Base-by-base conservation (phyloP, 1,140 invertebrate species). In the Geopemphigus sp. region DNA sequence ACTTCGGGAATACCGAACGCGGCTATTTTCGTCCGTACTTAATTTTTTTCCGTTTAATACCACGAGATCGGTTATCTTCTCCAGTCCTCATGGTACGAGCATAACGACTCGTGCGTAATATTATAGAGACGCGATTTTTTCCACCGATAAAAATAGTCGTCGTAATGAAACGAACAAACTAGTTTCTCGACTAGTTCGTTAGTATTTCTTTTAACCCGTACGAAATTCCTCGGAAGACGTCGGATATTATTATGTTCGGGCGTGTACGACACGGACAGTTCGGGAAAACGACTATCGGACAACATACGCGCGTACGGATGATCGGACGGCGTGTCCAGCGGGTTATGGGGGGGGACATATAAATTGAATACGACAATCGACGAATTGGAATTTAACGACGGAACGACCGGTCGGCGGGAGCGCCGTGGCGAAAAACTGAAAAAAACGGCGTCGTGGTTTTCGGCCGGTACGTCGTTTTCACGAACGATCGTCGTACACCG, bases 101-200 rank as follows among this genome's bases (percentile, higher is more conserved):
- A n/a, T 14, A 22, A 66, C 32, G 32, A 45, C 11, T 10, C 47
- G 1, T 50, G 12, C n/a, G n/a, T 50, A 12, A 12, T 50, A 50
- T 50, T 50, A 68, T 68, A 68, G 24, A 29, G 17, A 72, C 2
- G 15, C 26, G 68, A 72, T 72, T 72, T 54, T 54, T 29, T 29
- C 15, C 15, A 19, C 24, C 29, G 68, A 72, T 72, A 72, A 72
- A 3, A 50, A 72, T 72, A 2, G 29, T 72, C 68, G 17, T 29
- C 17, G 19, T 29, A 54, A 29, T n/a, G 50, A 72, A 72, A 63
- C 26, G 24, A 68, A 47, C 22, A 68, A 68, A 68, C 66, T 68
- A 68, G 66, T 68, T 68, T 50, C 11, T 68, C 15, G 50, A 53
- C 47, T 72, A 72, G 68, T 70, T 53, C n/a, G n/a, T n/a, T n/a